Evolutionary conservation across 2,888 invertebrate species (phyloP).

Genomic region (Chrysolina americana): DNA sequence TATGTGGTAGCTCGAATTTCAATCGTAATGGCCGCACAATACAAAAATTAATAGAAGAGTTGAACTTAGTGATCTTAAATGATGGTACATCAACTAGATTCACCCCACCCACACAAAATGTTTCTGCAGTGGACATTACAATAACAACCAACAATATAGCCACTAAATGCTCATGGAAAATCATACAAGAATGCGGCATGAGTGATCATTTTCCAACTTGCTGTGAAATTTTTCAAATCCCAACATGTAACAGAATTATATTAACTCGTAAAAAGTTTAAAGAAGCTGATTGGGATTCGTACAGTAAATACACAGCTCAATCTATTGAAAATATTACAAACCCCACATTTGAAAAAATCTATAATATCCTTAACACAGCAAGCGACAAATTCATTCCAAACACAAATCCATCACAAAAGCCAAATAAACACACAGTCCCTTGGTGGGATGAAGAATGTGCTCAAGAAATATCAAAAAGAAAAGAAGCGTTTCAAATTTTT

Average conservation of each 20-base stretch:
- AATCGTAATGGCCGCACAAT: conserved; percentile 15
- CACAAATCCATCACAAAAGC: neutral
- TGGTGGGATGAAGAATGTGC: neutral
- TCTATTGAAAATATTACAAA: neutral
- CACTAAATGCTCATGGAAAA: neutral
- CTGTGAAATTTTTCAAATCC: no score
- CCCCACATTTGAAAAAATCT: neutral
- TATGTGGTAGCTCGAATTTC: neutral
- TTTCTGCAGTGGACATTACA: neutral
- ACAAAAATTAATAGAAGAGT: neutral
- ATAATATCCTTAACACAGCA: neutral
- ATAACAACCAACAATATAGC: neutral
- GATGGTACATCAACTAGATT: neutral
- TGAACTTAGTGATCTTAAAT: no score
- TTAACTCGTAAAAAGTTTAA: neutral
- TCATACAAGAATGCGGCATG: neutral
- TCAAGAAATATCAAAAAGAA: neutral
- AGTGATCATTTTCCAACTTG: neutral
- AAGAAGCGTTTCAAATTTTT: neutral
- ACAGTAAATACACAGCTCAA: no score
- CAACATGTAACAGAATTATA: no score
- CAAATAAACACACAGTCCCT: neutral
- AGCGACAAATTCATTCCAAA: neutral
- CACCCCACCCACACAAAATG: neutral
- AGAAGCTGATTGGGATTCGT: neutral